Evolutionary conservation across 2,113 vertebrate genomes (phyloP).

Genomic region (Grus americana): DNA sequence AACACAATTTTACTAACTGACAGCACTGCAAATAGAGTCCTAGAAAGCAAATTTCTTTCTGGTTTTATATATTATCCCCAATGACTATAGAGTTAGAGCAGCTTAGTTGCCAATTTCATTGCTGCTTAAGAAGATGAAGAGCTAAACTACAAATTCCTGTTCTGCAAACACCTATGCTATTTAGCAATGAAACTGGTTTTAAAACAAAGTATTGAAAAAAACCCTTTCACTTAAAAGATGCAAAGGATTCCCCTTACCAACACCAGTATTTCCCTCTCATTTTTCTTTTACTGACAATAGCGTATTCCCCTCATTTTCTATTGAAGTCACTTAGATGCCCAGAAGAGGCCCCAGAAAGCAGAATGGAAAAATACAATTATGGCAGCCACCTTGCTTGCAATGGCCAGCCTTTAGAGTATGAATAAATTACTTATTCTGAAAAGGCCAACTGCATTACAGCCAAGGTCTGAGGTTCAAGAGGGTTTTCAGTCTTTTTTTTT

Average conservation of each 20-base stretch:
- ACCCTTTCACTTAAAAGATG: neutral
- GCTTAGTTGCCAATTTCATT: neutral
- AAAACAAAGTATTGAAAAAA: neutral
- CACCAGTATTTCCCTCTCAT: neutral
- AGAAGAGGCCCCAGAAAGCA: neutral
- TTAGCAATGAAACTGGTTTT: neutral
- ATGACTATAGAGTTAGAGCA: neutral
- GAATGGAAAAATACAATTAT: neutral
- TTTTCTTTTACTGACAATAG: neutral
- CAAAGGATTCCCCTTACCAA: neutral
- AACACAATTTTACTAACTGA: neutral
- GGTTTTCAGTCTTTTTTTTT: neutral
- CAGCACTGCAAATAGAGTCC: neutral
- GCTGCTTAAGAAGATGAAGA: neutral
- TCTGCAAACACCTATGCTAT: neutral
- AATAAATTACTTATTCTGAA: neutral
- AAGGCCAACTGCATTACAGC: neutral
- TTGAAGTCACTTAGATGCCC: neutral
- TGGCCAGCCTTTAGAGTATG: neutral
- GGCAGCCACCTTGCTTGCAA: neutral
- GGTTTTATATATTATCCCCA: neutral
- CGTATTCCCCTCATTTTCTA: neutral
- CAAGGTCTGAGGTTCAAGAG: neutral
- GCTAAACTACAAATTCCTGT: neutral
- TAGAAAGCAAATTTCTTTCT: neutral